Evolutionary conservation across 2,797 vertebrate species (phyloP).

Genomic region (Enteromius afrohamiltoni): DNA sequence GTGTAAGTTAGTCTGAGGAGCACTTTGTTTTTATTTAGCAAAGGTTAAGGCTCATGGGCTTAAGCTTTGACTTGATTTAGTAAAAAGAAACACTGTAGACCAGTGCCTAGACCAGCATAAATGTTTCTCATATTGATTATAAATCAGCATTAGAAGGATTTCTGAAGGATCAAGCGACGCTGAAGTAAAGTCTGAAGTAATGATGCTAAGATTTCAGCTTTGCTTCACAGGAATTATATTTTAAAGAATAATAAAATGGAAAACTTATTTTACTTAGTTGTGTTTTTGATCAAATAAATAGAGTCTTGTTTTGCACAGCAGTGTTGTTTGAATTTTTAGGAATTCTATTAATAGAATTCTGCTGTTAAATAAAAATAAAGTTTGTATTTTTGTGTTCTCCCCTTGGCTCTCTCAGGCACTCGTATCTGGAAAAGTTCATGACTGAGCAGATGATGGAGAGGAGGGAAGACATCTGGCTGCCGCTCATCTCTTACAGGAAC

Average conservation of each 20-base stretch:
- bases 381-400: conserved; percentile 53
- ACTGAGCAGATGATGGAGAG: conserved; percentile 98
- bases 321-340: not conserved
- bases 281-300: not conserved
- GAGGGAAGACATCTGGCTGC: conserved; percentile 97
- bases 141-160: no score
- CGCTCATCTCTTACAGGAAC: conserved; percentile 97
- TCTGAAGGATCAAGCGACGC: no score
- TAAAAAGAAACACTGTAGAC: conserved; percentile 68
- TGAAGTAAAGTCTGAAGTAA: no score
- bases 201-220: no score
- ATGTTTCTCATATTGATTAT: no score
- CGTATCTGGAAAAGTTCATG: conserved; percentile 98
- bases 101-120: no score
- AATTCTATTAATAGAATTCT: not conserved
- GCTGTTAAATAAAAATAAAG: not conserved
- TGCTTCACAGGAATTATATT: not conserved
- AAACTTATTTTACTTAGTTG: not conserved
- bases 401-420: conserved; percentile 78
- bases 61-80: conserved; percentile 84
- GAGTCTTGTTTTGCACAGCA: not conserved
- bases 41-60: not conserved
- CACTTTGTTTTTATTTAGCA: not conserved
- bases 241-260: not conserved
- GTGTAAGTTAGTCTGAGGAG: conserved; percentile 84